These are phyloP conservation scores for Leucophora obtusa DNA, from an alignment of 2,888 invertebrate genomes.

Conservation along the genomic window DNA sequence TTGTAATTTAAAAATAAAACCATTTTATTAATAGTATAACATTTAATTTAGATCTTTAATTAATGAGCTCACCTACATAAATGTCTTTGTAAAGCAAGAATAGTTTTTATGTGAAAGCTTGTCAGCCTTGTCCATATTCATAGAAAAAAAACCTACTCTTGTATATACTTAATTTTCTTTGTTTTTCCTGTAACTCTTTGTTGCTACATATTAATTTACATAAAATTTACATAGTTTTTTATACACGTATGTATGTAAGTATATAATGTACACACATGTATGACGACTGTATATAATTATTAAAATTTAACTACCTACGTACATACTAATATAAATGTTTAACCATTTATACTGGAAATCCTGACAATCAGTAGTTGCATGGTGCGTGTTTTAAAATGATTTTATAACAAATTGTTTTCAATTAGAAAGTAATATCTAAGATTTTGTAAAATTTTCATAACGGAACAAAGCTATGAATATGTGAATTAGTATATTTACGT, in stretches of 20 bases:
- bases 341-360: background rate
- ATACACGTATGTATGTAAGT: background rate
- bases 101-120: slow-evolving; percentile 24
- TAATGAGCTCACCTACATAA: background rate
- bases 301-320: slow-evolving; percentile 26
- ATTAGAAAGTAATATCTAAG: slow-evolving; percentile 23
- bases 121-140: slow-evolving; percentile 49
- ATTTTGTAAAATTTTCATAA: background rate
- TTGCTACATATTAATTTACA: slow-evolving; percentile 29
- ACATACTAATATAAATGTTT: slow-evolving; percentile 34
- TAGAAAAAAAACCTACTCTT: slow-evolving; percentile 33
- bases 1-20: no score
- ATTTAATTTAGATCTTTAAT: background rate
- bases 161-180: slow-evolving; percentile 53
- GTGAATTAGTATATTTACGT: background rate
- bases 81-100: background rate
- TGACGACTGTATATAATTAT: background rate
- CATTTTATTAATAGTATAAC: no score
- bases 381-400: slow-evolving; percentile 53
- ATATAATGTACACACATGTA: background rate
- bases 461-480: background rate
- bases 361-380: slow-evolving; percentile 20
- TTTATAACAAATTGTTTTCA: slow-evolving; percentile 52
- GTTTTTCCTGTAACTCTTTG: slow-evolving; percentile 34
- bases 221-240: slow-evolving; percentile 35